phyloP scores from a whole-genome alignment of 2,888 invertebrate species.

The Coenonympha glycerion region DNA sequence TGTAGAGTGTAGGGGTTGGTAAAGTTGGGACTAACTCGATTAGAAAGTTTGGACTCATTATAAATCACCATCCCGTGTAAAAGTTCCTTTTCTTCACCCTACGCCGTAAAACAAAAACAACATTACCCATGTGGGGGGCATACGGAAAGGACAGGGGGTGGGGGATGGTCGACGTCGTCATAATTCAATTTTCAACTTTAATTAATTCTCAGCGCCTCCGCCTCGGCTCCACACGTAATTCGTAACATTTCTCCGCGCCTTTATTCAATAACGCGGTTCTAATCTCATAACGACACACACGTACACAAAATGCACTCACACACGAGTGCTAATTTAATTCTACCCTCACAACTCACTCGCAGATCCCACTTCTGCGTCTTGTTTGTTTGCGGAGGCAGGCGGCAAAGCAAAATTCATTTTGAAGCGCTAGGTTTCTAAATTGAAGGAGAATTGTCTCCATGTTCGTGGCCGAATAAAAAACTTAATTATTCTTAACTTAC shows the following conservation, averaged over 20 bases:
- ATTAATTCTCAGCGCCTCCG: neutral
- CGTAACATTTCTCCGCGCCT: neutral
- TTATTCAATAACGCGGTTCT: slow-evolving; percentile 1
- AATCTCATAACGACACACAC: neutral
- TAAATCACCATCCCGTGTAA: neutral
- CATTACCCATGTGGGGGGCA: neutral
- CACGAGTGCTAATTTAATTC: no score
- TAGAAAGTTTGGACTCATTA: neutral
- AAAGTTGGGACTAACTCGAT: neutral
- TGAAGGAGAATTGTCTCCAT: no score
- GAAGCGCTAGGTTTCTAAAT: no score
- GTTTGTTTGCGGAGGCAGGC: no score
- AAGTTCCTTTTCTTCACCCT: neutral
- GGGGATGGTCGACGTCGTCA: neutral
- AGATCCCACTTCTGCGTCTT: no score
- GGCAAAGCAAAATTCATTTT: no score
- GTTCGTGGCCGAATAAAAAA: no score
- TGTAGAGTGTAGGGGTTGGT: neutral
- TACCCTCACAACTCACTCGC: no score
- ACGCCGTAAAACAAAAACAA: neutral
- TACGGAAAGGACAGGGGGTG: neutral
- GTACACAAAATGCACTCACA: no score
- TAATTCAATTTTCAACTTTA: slow-evolving; percentile 5
- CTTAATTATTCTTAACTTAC: no score
- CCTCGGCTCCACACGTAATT: neutral